Evolutionary conservation across 1,140 invertebrate genomes (phyloP), one percentile per base, ranked within the genome.

Genomic region (Grapholita molesta): DNA sequence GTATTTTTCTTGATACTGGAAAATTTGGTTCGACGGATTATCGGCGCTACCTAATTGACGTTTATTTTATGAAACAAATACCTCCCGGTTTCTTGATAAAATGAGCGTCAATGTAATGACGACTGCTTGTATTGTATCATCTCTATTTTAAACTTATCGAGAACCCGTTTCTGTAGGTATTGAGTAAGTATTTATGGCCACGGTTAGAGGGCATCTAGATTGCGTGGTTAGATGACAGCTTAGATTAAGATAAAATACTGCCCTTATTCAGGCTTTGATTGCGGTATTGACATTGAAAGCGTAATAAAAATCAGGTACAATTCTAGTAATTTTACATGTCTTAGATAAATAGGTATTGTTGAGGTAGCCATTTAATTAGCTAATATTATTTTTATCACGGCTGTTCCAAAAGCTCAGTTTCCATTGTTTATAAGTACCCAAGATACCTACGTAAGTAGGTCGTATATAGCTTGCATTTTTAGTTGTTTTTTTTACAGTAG

Each of bases 121-220:
- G 24, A 61, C 1, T 11, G 8, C 53, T 25, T 15, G n/a, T n/a
- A n/a, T 61, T 61, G 55, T 30, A 21, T 61, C 55, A 61, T 61
- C 55, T 61, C 55, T 61, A 61, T 61, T 61, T 61, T 61, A 61
- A 61, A 61, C 24, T 28, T 25, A 61, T 61, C 55, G 55, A 61
- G 55, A 61, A 61, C 55, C 32, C 24, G 55, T 61, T 61, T 61
- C 24, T 30, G 9, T 61, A 61, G 55, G 55, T 61, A 61, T 61
- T 25, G 55, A 61, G 24, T 15, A 61, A 38, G 24, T 15, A 32
- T 30, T 28, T 61, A 48, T 8, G 42, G 42, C 7, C 42, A 9
- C 6, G 42, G 42, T 21, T 48, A 48, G 42, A 48, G 42, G 42
- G 42, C 42, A 48, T 9, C 42, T 48, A 48, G 42, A 48, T 48